A percentile compares a stretch with the other conserved stretches of the same genome.
phyloP scores from a whole-genome alignment of 2,888 invertebrate genomes.

The Acleris holmiana region DNA sequence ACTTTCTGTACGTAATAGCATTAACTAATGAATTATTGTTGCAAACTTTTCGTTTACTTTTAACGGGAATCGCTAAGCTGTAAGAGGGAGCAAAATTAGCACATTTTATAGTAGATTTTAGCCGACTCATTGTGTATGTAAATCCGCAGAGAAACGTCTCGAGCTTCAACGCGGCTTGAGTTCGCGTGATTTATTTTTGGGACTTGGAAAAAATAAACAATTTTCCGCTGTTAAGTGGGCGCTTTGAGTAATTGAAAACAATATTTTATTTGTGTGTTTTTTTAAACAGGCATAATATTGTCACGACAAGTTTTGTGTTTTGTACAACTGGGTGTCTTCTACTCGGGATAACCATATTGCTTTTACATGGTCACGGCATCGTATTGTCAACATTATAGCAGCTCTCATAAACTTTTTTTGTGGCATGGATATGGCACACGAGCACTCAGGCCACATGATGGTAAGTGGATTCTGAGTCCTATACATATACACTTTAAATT shows the following conservation, averaged over 20 bases:
- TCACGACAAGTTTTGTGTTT: too few species aligned
- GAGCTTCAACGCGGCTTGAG: slow-evolving; percentile 40
- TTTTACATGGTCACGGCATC: too few species aligned
- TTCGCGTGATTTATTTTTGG: slow-evolving; percentile 30
- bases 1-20: slow-evolving; percentile 33
- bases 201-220: slow-evolving; percentile 31
- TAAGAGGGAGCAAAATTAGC: slow-evolving; percentile 53
- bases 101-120: slow-evolving; percentile 65
- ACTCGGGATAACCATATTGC: too few species aligned
- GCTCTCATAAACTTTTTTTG: too few species aligned
- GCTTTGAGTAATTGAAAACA: slow-evolving; percentile 31
- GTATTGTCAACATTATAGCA: too few species aligned
- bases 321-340: too few species aligned
- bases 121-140: slow-evolving; percentile 70
- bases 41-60: slow-evolving; percentile 44
- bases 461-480: too few species aligned
- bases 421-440: too few species aligned
- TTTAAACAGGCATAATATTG: not conserved
- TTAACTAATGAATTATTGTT: slow-evolving; percentile 40
- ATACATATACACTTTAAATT: too few species aligned
- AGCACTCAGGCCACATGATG: too few species aligned
- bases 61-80: slow-evolving; percentile 53
- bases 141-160: slow-evolving; percentile 58
- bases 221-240: slow-evolving; percentile 26
- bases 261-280: slow-evolving; percentile 23